These are phyloP conservation scores for Clostera curtula DNA, from an alignment of 2,888 invertebrate species.

Conservation along the genomic window DNA sequence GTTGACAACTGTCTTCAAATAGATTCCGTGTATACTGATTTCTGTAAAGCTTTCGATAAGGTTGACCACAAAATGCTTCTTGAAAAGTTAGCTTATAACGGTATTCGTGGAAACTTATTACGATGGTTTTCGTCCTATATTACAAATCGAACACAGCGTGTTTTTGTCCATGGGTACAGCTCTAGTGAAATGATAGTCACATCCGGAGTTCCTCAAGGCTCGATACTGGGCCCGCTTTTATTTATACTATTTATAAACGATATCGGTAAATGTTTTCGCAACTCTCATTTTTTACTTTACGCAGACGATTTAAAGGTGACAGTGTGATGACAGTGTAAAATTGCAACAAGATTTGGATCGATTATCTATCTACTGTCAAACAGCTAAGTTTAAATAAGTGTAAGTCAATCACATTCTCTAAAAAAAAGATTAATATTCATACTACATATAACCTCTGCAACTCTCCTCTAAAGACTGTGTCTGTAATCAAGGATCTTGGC, in stretches of 20 bases:
- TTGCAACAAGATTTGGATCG: too few species aligned
- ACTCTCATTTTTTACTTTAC: background rate
- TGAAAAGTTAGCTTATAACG: background rate
- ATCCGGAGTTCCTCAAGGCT: background rate
- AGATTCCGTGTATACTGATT: background rate
- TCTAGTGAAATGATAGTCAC: background rate
- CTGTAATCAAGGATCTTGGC: too few species aligned
- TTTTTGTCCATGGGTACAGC: background rate
- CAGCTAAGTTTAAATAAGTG: too few species aligned
- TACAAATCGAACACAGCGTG: background rate
- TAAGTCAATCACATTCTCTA: too few species aligned
- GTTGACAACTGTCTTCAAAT: background rate
- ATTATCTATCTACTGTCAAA: too few species aligned
- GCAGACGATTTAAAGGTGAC: background rate
- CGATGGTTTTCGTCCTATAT: background rate
- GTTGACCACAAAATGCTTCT: background rate
- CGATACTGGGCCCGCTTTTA: background rate
- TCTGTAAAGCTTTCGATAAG: constrained; percentile 1
- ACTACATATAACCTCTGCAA: too few species aligned
- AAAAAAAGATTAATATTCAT: too few species aligned
- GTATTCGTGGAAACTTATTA: background rate
- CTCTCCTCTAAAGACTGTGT: too few species aligned
- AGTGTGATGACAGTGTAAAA: too few species aligned
- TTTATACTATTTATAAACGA: background rate
- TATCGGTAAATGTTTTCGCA: background rate